Conservation (phyloP, 2,888 invertebrate genomes). For the Dryadula phaetusa region DNA sequence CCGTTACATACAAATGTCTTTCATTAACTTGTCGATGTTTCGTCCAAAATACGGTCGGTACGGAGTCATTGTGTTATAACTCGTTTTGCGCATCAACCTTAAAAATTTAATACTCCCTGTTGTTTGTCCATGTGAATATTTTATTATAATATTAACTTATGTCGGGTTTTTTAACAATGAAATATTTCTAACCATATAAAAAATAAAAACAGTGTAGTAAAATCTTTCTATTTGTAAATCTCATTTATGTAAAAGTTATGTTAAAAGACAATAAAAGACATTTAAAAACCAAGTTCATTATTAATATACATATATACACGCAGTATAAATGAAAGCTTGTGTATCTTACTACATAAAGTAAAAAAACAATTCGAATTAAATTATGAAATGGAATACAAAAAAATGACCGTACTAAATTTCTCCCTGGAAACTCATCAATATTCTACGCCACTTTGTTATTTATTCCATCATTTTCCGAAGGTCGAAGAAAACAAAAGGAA, state of each 20-base stretch:
- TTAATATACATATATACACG: too few species aligned
- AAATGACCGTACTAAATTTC: slow-evolving; percentile 3
- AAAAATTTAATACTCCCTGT: slow-evolving; percentile 42
- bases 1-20: slow-evolving; percentile 83
- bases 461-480: slow-evolving; percentile 68
- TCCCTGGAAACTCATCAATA: slow-evolving; percentile 63
- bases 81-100: slow-evolving; percentile 54
- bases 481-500: slow-evolving; percentile 57
- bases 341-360: not conserved
- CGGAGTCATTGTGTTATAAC: slow-evolving; percentile 64
- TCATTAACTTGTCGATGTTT: slow-evolving; percentile 79
- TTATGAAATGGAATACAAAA: slow-evolving; percentile 26
- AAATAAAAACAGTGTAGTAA: too few species aligned
- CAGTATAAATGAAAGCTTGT: too few species aligned
- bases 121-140: slow-evolving; percentile 25
- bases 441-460: slow-evolving; percentile 70
- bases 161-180: not conserved
- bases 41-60: slow-evolving; percentile 63
- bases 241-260: too few species aligned
- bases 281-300: too few species aligned
- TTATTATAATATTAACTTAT: slow-evolving; percentile 1
- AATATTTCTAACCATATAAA: slow-evolving; percentile 4
- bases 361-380: slow-evolving; percentile 21
- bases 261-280: too few species aligned
- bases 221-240: too few species aligned